A percentile compares a stretch with the other conserved stretches of the same genome.
phyloP scores from a whole-genome alignment of 2,888 invertebrate species.

The Drosophila kambysellisi region DNA sequence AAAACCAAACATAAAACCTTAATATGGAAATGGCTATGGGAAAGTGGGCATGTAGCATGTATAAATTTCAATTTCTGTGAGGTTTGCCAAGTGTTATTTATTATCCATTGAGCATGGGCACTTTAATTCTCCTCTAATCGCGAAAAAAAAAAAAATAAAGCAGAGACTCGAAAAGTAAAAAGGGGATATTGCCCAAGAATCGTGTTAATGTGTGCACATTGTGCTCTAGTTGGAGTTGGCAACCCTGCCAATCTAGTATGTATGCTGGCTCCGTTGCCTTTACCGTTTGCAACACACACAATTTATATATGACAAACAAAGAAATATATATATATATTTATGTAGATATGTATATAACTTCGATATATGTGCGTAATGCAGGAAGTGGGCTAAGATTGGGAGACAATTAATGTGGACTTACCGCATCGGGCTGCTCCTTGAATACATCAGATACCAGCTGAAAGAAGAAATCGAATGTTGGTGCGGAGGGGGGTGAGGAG shows the following conservation, averaged over 20 bases:
- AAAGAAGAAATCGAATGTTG: neutral
- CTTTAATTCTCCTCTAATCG: neutral
- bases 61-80: neutral
- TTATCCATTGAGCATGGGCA: neutral
- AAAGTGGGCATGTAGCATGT: neutral
- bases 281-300: conserved; percentile 13
- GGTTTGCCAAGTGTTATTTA: neutral
- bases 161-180: neutral
- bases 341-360: neutral
- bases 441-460: conserved; percentile 81
- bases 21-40: neutral
- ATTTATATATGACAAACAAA: conserved; percentile 40
- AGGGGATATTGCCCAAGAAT: neutral
- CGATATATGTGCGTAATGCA: conserved; percentile 8
- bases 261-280: conserved; percentile 1
- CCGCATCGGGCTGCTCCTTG: conserved; percentile 77
- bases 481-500: neutral
- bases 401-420: conserved; percentile 53
- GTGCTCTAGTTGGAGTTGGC: conserved; percentile 35
- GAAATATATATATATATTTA: conserved; percentile 4
- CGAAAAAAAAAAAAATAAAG: neutral
- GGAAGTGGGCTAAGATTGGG: neutral
- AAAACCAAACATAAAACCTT: neutral
- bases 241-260: conserved; percentile 32
- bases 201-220: neutral